Conservation (phyloP, 2,888 invertebrate species). For the Malacosoma neustria region DNA sequence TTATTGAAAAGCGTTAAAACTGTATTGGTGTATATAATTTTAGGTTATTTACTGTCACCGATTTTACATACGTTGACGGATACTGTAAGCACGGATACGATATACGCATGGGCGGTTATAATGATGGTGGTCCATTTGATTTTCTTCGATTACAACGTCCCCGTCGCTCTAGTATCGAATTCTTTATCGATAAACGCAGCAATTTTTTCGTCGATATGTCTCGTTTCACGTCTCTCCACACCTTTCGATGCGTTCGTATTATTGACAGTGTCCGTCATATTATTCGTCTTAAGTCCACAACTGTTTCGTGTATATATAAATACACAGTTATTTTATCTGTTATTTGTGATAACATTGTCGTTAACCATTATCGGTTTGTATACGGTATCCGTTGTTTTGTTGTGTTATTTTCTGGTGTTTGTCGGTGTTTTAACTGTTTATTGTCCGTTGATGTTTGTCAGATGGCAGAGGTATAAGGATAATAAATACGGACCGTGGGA, state of each 20-base stretch:
- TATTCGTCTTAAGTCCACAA: constrained; percentile 92
- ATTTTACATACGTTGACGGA: constrained; percentile 95
- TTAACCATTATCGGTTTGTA: constrained; percentile 70
- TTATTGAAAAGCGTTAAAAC: constrained; percentile 81
- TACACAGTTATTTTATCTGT: constrained; percentile 68
- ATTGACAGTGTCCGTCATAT: constrained; percentile 89
- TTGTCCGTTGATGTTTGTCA: constrained; percentile 85
- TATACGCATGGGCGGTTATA: constrained; percentile 92
- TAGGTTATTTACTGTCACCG: constrained; percentile 93
- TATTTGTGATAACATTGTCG: constrained; percentile 63
- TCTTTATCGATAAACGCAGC: constrained; percentile 95
- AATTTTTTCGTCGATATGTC: constrained; percentile 94
- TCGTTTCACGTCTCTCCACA: constrained; percentile 92
- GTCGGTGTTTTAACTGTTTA: constrained; percentile 80
- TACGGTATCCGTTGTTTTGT: constrained; percentile 71
- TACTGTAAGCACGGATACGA: constrained; percentile 97
- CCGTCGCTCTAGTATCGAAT: constrained; percentile 91
- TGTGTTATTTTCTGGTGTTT: constrained; percentile 75
- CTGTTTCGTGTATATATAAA: constrained; percentile 78
- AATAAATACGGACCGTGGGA: constrained; percentile 99
- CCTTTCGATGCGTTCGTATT: constrained; percentile 92
- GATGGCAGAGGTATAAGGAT: constrained; percentile 86
- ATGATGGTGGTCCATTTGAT: constrained; percentile 92
- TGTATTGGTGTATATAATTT: constrained; percentile 85
- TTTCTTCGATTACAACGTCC: constrained; percentile 94